Conservation (phyloP, 2,888 invertebrate species). For the Drosophila birchii region DNA sequence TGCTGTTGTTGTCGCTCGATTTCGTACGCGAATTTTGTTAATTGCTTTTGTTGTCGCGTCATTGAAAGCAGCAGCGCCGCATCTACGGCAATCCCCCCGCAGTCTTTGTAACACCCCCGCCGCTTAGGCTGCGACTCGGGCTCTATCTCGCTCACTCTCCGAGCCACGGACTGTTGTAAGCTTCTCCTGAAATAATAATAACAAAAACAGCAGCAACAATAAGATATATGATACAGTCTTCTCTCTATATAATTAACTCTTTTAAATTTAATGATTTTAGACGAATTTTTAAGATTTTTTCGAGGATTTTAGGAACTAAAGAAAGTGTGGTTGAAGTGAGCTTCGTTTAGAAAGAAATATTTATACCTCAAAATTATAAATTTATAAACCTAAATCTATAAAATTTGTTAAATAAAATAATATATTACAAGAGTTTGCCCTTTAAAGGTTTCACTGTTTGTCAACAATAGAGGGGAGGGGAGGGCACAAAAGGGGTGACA, state of each 20-base stretch:
- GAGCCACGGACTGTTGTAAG: constrained; percentile 25
- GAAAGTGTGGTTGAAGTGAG: too few relatives aligned
- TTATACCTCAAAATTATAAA: neutral
- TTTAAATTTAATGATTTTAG: too few relatives aligned
- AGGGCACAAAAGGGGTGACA: constrained; percentile 4
- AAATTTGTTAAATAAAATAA: neutral
- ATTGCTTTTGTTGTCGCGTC: constrained; percentile 54
- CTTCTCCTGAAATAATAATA: constrained; percentile 56
- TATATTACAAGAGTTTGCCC: neutral
- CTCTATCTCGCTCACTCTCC: constrained; percentile 16
- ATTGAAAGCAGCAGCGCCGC: constrained; percentile 65
- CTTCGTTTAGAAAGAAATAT: too few relatives aligned
- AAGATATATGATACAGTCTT: neutral
- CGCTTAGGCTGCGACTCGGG: constrained; percentile 2
- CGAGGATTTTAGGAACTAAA: too few relatives aligned
- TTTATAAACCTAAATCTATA: neutral
- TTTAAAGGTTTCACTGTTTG: constrained; percentile 10
- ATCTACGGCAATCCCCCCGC: constrained; percentile 39
- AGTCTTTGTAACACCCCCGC: constrained; percentile 14
- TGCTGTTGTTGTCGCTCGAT: constrained; percentile 28
- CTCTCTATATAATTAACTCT: neutral
- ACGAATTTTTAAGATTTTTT: neutral
- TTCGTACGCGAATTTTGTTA: constrained; percentile 55
- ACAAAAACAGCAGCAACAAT: constrained; percentile 12
- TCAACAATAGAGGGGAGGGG: neutral